Percentiles rank a stretch among this genome's conserved stretches.
Evolutionary conservation across 2,888 invertebrate species (phyloP).

Genomic region (Metellina segmentata): DNA sequence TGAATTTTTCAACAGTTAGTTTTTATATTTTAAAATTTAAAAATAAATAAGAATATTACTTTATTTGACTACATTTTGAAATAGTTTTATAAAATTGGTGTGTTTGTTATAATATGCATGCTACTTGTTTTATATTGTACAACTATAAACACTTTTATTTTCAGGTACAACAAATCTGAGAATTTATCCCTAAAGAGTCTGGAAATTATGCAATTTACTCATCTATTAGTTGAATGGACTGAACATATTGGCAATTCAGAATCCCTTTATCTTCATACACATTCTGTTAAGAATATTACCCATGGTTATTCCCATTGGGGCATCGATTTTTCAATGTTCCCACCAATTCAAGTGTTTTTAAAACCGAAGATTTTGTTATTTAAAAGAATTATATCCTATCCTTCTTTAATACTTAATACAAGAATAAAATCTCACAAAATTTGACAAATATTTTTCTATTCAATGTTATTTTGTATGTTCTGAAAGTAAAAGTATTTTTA

Average conservation of each 20-base stretch:
- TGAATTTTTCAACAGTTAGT: no score
- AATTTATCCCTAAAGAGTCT: conserved; percentile 85
- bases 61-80: no score
- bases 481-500: conserved; percentile 37
- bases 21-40: no score
- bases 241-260: conserved; percentile 89
- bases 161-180: conserved; percentile 91
- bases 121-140: not conserved
- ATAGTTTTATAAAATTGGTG: conserved; percentile 7
- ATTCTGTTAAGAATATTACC: conserved; percentile 88
- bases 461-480: conserved; percentile 19
- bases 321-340: conserved; percentile 85
- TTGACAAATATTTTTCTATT: conserved; percentile 45
- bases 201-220: conserved; percentile 87
- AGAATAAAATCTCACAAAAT: conserved; percentile 61
- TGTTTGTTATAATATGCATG: no score
- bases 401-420: conserved; percentile 84
- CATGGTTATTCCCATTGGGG: conserved; percentile 91
- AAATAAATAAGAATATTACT: no score
- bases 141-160: conserved; percentile 77
- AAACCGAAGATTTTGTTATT: conserved; percentile 91
- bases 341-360: conserved; percentile 81
- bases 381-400: conserved; percentile 80
- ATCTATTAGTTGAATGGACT: conserved; percentile 90
- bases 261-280: conserved; percentile 87